Evolutionary conservation across 2,797 vertebrate species (phyloP), one percentile per base, ranked within the genome.

Genomic region (Cuniculus paca): DNA sequence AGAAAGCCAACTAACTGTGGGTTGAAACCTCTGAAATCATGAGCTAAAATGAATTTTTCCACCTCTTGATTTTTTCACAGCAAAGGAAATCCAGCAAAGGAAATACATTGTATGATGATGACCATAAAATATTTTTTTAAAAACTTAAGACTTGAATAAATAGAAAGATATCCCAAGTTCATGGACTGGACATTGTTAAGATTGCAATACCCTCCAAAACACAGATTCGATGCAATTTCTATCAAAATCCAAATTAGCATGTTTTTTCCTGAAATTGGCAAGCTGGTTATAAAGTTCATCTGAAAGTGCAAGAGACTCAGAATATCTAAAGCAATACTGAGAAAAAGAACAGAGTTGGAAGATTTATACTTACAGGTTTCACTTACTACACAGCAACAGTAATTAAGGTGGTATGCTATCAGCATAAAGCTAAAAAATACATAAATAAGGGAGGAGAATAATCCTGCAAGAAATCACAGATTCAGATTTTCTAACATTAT

Each of bases 91-190:
- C 5, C 22, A n/a, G n/a, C n/a, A 74, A 42, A 28, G n/a, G n/a
- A 14, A 74, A 42, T 16, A 45, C 12, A 74, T 45, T 87, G 2
- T 42, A 63, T 24, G 77, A 78, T 45, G 78, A 48, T 45, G 91
- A 81, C 17, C 70, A 85, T 0, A 89, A 82, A 77, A 91, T 6
- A 81, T 3, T 65, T 8, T 14, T 68, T 78, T 88, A 88, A 68
- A 19, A 88, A 65, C 90, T 96, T 87, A 90, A 88, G 68, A 45
- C 54, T 36, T 78, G 31, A 88, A 56, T 56, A 93, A 82, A 5
- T 88, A 22, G 42, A 75, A 93, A 81, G 24, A 36, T 11, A 80
- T 36, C 6, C 19, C 42, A n/a, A 58, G n/a, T 60, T 92, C 48
- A 45, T 86, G 68, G 39, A 82, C 16, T 82, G 12, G 50, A 87